These are phyloP conservation scores for Anorthoa munda DNA, from an alignment of 2,888 invertebrate genomes.

Conservation along the genomic window DNA sequence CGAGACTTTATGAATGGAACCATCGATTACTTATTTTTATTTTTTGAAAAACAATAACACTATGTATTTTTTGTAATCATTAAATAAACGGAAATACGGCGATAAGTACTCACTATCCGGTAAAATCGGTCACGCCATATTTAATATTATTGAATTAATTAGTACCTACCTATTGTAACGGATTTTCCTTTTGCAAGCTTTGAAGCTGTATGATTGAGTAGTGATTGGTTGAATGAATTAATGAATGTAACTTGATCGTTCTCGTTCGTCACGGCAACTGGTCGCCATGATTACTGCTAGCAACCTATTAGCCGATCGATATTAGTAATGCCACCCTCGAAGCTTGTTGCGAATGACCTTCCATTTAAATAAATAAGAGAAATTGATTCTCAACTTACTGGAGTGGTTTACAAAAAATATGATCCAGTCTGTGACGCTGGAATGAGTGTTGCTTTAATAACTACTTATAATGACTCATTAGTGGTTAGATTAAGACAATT, in stretches of 20 bases:
- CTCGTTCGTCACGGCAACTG: conserved; percentile 69
- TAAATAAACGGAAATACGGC: conserved; percentile 29
- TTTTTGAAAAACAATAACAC: not conserved
- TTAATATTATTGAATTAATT: conserved; percentile 22
- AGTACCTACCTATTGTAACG: not conserved
- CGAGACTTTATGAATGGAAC: conserved; percentile 31
- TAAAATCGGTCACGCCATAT: conserved; percentile 33
- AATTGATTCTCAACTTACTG: not conserved
- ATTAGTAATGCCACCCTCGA: conserved; percentile 60
- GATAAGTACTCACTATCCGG: not conserved
- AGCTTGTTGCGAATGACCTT: conserved; percentile 21
- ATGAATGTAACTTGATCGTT: conserved; percentile 61
- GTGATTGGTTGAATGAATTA: conserved; percentile 14
- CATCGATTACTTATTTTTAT: not conserved
- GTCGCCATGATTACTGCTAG: conserved; percentile 69
- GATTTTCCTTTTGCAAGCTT: conserved; percentile 61
- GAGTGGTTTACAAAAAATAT: not conserved
- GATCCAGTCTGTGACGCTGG: not conserved
- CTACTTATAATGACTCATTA: not conserved
- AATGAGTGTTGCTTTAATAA: not conserved
- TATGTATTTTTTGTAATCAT: not conserved
- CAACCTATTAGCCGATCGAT: conserved; percentile 52
- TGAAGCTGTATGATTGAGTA: conserved; percentile 38
- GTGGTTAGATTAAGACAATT: not conserved
- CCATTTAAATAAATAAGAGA: not conserved